phyloP scores from a whole-genome alignment of 2,888 invertebrate genomes.

The Calephelis perditalis region DNA sequence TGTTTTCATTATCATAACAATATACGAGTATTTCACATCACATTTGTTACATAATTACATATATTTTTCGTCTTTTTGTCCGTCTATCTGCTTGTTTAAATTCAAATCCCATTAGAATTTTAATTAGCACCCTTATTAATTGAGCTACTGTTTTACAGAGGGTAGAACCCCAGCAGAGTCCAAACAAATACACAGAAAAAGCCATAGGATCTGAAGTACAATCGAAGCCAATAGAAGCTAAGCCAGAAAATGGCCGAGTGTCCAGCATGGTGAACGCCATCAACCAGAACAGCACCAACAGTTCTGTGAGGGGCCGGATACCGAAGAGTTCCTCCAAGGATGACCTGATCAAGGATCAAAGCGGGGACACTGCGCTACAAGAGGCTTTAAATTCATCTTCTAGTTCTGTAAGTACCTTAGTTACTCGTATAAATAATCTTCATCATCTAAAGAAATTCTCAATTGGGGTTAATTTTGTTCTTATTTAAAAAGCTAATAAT shows the following conservation, averaged over 20 bases:
- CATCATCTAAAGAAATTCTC: background rate
- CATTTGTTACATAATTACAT: too few species aligned
- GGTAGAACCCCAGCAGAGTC: constrained; percentile 68
- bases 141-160: constrained; percentile 43
- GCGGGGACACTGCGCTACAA: constrained; percentile 52
- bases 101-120: too few species aligned
- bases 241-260: constrained; percentile 61
- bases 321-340: constrained; percentile 69
- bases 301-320: constrained; percentile 57
- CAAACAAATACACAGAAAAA: constrained; percentile 62
- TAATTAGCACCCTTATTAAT: too few species aligned
- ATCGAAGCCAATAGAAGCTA: constrained; percentile 39
- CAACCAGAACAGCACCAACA: constrained; percentile 51
- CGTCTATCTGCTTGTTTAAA: too few species aligned
- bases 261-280: constrained; percentile 68
- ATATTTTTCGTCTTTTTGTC: too few species aligned
- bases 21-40: background rate
- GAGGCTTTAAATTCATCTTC: constrained; percentile 67
- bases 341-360: constrained; percentile 57
- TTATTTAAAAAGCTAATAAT: too few species aligned
- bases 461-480: too few species aligned
- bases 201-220: constrained; percentile 46
- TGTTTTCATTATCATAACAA: background rate
- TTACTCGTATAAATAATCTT: too few species aligned
- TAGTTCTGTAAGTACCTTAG: constrained; percentile 55